These are phyloP conservation scores for Flabesymbios commensalis DNA, from an alignment of 2,888 invertebrate genomes.

Conservation along the genomic window DNA sequence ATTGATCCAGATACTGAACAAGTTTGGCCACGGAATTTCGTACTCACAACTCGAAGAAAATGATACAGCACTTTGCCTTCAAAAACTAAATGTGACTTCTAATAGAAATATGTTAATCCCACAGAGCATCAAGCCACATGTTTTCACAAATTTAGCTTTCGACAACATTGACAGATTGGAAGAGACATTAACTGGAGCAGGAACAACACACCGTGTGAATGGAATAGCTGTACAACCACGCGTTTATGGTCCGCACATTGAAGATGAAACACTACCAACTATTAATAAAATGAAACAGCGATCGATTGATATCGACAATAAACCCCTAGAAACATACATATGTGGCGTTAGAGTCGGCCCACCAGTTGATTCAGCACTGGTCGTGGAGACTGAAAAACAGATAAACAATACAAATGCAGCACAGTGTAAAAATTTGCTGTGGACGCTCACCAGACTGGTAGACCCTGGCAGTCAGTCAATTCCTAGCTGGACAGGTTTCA, in stretches of 20 bases:
- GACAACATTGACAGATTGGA: constrained; percentile 40
- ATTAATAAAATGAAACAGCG: too few species aligned
- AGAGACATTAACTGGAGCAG: constrained; percentile 34
- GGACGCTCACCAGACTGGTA: constrained; percentile 2
- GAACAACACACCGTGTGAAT: constrained; percentile 38
- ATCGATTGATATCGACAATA: too few species aligned
- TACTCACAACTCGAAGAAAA: constrained; percentile 13
- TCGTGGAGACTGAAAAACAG: background rate
- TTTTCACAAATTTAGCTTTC: constrained; percentile 26
- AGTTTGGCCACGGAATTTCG: constrained; percentile 7
- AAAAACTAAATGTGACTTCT: background rate
- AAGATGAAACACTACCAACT: too few species aligned
- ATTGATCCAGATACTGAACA: constrained; percentile 2
- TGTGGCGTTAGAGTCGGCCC: constrained; percentile 15
- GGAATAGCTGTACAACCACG: constrained; percentile 34
- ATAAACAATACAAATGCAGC: background rate
- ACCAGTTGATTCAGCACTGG: constrained; percentile 5
- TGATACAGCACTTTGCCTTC: constrained; percentile 12
- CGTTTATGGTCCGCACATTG: too few species aligned
- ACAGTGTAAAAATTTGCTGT: constrained; percentile 8
- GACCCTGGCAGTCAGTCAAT: constrained; percentile 16
- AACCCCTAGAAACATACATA: too few species aligned
- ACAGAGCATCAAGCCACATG: constrained; percentile 18
- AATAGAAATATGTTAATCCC: constrained; percentile 15
- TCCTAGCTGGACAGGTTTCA: constrained; percentile 28